phyloP scores from a whole-genome alignment of 2,888 invertebrate genomes.

The Cephus nigrinus region DNA sequence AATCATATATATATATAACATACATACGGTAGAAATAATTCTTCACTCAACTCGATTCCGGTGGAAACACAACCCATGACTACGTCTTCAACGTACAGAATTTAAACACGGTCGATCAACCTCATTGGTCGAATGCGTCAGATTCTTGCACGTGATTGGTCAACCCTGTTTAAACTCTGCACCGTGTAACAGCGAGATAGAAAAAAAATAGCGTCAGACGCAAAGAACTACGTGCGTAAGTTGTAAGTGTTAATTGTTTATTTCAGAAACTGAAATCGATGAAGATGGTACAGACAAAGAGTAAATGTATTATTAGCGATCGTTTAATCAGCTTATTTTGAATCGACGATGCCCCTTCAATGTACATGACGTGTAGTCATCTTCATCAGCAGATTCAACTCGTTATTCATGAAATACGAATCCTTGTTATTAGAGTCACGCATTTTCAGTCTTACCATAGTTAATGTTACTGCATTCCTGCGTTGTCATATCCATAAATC shows the following conservation, averaged over 20 bases:
- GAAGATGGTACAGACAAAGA: background rate
- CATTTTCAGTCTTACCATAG: background rate
- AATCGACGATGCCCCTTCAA: background rate
- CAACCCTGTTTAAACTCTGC: background rate
- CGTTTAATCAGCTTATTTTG: background rate
- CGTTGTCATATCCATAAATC: background rate
- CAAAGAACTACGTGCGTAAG: too few species aligned
- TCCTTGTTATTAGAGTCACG: background rate
- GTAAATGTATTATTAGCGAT: background rate
- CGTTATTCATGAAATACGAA: background rate
- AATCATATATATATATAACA: background rate
- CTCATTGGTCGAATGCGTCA: background rate
- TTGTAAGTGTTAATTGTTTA: too few species aligned
- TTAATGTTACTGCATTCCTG: background rate
- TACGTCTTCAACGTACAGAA: background rate
- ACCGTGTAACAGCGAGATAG: too few species aligned
- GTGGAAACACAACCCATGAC: background rate
- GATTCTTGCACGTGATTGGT: background rate
- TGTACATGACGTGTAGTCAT: background rate
- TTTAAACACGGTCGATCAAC: background rate
- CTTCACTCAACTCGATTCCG: background rate
- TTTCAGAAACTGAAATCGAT: background rate
- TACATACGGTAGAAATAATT: background rate
- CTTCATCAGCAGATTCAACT: background rate
- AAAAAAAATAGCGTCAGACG: too few species aligned